Percentiles rank a stretch among this genome's conserved stretches.
phyloP scores from a whole-genome alignment of 2,797 vertebrate genomes.

The Anas bernieri region DNA sequence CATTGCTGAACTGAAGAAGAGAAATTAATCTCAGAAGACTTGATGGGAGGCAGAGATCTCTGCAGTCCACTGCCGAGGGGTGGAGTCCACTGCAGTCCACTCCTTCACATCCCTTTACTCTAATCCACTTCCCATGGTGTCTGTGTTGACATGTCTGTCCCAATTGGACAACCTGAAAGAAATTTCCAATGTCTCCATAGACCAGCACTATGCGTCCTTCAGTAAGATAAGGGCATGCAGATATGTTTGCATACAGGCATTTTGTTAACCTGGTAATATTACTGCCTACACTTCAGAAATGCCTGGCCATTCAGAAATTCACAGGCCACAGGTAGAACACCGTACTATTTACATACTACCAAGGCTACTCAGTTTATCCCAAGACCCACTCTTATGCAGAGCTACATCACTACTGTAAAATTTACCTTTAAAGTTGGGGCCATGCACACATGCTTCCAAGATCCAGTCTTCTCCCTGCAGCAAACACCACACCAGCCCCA shows the following conservation, averaged over 20 bases:
- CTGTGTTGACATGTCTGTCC: fast-evolving
- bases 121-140: neutral
- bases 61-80: neutral
- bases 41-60: neutral
- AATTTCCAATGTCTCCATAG: neutral
- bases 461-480: neutral
- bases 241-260: neutral
- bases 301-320: neutral
- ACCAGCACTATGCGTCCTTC: neutral
- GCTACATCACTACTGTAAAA: neutral
- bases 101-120: neutral
- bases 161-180: neutral
- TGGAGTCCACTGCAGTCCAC: neutral
- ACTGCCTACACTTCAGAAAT: neutral
- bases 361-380: neutral
- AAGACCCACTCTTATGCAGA: neutral
- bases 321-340: neutral
- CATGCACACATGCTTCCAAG: neutral
- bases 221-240: neutral
- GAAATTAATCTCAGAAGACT: neutral
- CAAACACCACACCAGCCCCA: neutral
- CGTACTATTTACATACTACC: neutral
- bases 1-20: neutral
- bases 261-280: neutral
- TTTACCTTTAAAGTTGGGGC: neutral